Evolutionary conservation across 2,113 vertebrate genomes (phyloP).

Genomic region (Anseranas semipalmata): DNA sequence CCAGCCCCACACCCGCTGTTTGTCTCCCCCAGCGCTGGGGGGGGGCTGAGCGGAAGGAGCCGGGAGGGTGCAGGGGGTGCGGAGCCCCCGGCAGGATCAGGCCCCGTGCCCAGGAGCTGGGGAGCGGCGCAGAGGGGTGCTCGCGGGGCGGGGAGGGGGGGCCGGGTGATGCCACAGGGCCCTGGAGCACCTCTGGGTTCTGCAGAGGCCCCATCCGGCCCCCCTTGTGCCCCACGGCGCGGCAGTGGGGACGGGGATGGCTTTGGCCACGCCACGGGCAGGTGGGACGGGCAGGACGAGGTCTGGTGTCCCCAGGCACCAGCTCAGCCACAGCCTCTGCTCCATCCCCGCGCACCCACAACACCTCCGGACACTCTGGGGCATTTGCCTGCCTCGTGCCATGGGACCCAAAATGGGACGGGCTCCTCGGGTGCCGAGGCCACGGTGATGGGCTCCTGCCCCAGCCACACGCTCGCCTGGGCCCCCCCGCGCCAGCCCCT

Average conservation of each 20-base stretch:
- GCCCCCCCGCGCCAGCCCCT: neutral
- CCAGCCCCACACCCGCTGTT: neutral
- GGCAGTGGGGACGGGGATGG: accelerated
- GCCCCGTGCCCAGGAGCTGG: neutral
- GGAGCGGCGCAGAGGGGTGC: too few species aligned
- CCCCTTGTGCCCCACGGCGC: neutral
- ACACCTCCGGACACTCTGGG: accelerated
- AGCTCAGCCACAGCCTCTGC: neutral
- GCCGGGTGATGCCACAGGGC: neutral
- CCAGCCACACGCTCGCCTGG: neutral
- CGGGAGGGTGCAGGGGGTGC: neutral
- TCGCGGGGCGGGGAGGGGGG: neutral
- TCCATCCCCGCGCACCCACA: neutral
- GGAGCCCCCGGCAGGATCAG: neutral
- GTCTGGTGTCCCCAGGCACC: accelerated
- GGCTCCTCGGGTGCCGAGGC: neutral
- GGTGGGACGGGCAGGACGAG: neutral
- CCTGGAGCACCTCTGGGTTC: neutral
- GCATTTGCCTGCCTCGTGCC: neutral
- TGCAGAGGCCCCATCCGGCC: accelerated
- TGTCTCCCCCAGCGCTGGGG: neutral
- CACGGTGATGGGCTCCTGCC: accelerated
- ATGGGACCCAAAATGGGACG: accelerated
- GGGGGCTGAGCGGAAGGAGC: neutral
- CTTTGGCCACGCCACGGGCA: accelerated